phyloP scores from a whole-genome alignment of 2,113 vertebrate species.

The Rostratula benghalensis region DNA sequence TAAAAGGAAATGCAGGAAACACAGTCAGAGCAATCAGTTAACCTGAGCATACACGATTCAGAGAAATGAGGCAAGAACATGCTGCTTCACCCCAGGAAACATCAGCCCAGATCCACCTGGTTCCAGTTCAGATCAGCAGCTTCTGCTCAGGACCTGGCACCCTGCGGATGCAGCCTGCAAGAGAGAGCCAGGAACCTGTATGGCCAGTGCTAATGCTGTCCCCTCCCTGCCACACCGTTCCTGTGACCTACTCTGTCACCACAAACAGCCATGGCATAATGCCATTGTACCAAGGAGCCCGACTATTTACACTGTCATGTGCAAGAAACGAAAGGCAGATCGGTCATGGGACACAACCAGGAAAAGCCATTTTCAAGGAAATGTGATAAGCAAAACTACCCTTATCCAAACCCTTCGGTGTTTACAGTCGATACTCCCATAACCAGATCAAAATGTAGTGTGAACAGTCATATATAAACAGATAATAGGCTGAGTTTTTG shows the following conservation, averaged over 20 bases:
- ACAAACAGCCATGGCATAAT: neutral
- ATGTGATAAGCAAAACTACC: neutral
- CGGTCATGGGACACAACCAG: neutral
- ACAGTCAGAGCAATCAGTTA: neutral
- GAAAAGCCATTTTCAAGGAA: neutral
- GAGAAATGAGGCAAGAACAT: neutral
- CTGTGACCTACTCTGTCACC: neutral
- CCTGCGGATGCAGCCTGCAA: neutral
- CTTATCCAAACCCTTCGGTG: neutral
- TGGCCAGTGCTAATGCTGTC: neutral
- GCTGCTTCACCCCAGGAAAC: neutral
- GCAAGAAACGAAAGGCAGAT: neutral
- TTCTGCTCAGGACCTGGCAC: neutral
- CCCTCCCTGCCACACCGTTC: neutral
- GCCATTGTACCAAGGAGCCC: fast-evolving
- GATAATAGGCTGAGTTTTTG: neutral
- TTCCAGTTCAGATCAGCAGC: neutral
- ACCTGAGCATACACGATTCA: neutral
- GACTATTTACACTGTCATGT: fast-evolving
- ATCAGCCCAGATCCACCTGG: neutral
- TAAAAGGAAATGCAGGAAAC: neutral
- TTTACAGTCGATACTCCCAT: neutral
- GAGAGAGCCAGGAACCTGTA: neutral
- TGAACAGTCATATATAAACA: neutral
- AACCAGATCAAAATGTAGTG: neutral